Percentiles rank a stretch among this genome's conserved stretches.
These are phyloP conservation scores for Oligia fasciuncula DNA, from an alignment of 2,888 invertebrate genomes.

Conservation along the genomic window DNA sequence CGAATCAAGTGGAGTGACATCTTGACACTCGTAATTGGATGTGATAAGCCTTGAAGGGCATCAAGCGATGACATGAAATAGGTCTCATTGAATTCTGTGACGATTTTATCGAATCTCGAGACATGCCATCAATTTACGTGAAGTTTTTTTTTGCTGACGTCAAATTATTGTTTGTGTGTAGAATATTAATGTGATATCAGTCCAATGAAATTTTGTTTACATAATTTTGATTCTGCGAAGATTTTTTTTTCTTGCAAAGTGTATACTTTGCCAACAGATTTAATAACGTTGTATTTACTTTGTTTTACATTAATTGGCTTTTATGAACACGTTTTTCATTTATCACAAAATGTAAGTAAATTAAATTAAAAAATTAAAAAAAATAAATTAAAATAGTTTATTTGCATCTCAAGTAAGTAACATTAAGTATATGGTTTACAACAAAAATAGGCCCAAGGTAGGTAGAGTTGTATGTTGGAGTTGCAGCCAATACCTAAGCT, in stretches of 20 bases:
- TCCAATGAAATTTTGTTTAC: neutral
- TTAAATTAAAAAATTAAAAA: too few species aligned
- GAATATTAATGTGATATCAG: neutral
- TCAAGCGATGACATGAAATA: conserved; percentile 40
- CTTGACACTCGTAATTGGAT: conserved; percentile 69
- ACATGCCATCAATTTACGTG: conserved; percentile 1
- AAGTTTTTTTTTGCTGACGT: conserved; percentile 4
- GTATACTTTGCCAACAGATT: too few species aligned
- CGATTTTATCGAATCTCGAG: conserved; percentile 11
- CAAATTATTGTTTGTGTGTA: neutral
- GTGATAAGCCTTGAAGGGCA: conserved; percentile 70
- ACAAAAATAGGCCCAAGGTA: too few species aligned
- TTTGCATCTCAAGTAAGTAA: too few species aligned
- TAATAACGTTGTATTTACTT: too few species aligned
- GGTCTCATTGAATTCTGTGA: conserved; percentile 33
- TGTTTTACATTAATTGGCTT: neutral
- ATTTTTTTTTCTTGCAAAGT: too few species aligned
- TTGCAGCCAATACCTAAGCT: too few species aligned
- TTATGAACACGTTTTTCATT: neutral
- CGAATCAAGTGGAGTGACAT: conserved; percentile 58
- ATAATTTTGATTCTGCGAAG: neutral
- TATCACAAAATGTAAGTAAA: neutral
- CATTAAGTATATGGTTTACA: too few species aligned
- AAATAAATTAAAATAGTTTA: too few species aligned
- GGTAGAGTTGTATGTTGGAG: too few species aligned